Base-by-base conservation (phyloP, 2,797 vertebrate species). In the Antrozous pallidus region DNA sequence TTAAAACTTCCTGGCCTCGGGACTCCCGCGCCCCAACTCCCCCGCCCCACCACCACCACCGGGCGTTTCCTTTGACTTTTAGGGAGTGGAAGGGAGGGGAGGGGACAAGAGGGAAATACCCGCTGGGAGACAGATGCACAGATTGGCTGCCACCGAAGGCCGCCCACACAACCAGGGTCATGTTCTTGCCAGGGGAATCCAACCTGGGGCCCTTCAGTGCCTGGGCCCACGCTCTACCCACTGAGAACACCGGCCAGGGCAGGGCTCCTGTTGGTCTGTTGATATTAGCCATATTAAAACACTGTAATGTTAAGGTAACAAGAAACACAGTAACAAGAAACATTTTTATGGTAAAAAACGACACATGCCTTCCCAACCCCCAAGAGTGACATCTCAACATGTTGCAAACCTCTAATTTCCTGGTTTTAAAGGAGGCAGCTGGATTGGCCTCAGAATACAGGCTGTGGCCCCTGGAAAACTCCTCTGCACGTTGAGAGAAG, bases 381-480 rank as follows among this genome's bases (percentile, higher is more conserved):
- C 18, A 56, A 13, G 7, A 90, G 24, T 74, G 49, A 11, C 33
- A 71, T 58, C 36, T 88, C 92, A 49, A 63, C 18, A 88, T 49
- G 80, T 70, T 54, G 24, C 26, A 81, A 82, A 79, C 80, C 73
- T 86, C 33, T 87, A 71, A 47, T 56, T 71, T 74, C 87, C 49
- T 83, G 83, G n/a, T n/a, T 80, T 69, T 90, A 83, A 9, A 75
- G 38, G 58, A 89, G 80, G 92, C 67, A 85, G 31, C 31, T 51
- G 22, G 31, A 51, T 56, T 24, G 56, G 42, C 71, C 92, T 78
- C 20, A 33, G 73, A 94, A 75, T 70, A 80, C 65, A n/a, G 6
- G 69, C 67, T 56, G 26, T 51, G 71, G 33, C 56, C 93, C 74
- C 77, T 16, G 38, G 36, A 78, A 95, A 94, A 78, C 54, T 16